A percentile compares a stretch with the other conserved stretches of the same genome.
These are phyloP conservation scores for Crypturellus undulatus DNA, from an alignment of 2,113 vertebrate species.

Conservation along the genomic window DNA sequence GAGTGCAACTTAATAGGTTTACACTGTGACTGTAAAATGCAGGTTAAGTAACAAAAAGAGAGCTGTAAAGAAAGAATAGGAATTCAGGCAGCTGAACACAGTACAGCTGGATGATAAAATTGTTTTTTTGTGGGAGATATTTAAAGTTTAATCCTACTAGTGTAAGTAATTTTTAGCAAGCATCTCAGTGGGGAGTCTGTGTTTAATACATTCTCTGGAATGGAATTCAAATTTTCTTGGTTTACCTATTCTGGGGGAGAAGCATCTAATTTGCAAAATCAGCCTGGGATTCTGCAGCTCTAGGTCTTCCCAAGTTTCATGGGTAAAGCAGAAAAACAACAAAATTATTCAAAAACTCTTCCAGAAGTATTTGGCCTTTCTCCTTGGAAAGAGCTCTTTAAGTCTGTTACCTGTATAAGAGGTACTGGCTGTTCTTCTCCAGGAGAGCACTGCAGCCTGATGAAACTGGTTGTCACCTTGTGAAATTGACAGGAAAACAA, in stretches of 20 bases:
- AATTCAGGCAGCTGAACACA: not conserved
- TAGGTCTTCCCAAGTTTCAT: not conserved
- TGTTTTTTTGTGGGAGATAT: not conserved
- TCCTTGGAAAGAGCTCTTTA: not conserved
- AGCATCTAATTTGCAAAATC: not conserved
- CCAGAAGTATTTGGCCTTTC: not conserved
- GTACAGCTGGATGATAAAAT: conserved; percentile 1
- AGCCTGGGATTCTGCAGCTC: not conserved
- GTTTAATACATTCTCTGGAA: not conserved
- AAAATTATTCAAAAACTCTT: not conserved
- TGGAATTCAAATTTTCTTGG: not conserved
- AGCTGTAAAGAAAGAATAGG: not conserved
- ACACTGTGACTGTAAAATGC: conserved; percentile 29
- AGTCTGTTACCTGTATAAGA: not conserved
- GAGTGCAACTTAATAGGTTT: not conserved
- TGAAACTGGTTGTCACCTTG: not conserved
- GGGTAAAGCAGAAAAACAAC: not conserved
- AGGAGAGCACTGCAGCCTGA: not conserved
- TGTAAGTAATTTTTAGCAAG: not conserved
- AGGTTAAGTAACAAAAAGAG: conserved; percentile 17
- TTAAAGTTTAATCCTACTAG: not conserved
- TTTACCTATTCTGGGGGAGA: not conserved
- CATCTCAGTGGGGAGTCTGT: not conserved
- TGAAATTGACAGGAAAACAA: not conserved
- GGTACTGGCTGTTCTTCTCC: not conserved